Evolutionary conservation across 2,888 invertebrate species (phyloP).

Genomic region (Lasioglossum oenotherae): DNA sequence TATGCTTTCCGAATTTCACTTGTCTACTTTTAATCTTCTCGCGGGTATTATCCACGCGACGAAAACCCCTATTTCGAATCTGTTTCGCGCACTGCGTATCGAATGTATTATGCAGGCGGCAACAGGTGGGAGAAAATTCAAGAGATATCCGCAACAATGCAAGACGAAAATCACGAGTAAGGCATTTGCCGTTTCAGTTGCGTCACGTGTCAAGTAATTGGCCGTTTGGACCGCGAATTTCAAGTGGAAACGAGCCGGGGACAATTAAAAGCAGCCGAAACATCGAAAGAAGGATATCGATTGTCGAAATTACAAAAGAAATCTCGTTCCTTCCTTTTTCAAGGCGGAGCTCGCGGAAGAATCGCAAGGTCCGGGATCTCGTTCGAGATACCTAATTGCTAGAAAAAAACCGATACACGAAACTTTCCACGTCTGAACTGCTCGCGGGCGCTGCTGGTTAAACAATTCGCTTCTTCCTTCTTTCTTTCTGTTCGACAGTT

Average conservation of each 20-base stretch:
- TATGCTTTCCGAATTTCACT: neutral
- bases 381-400: constrained; percentile 42
- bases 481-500: no score
- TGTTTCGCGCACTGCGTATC: constrained; percentile 2
- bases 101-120: constrained; percentile 4
- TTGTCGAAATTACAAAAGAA: neutral
- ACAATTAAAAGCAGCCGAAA: neutral
- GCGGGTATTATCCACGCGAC: neutral
- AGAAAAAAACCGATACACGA: constrained; percentile 36
- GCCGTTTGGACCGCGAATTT: neutral
- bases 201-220: neutral
- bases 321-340: neutral
- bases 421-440: constrained; percentile 15
- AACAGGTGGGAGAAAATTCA: constrained; percentile 4
- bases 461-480: constrained; percentile 17
- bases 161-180: neutral
- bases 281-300: neutral
- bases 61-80: neutral
- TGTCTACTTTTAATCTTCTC: neutral
- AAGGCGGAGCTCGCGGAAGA: neutral
- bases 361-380: constrained; percentile 15
- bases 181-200: neutral
- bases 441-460: constrained; percentile 27
- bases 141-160: neutral
- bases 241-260: neutral